Conservation (phyloP, 1,140 invertebrate species). For the Rhopalosiphum padi region DNA sequence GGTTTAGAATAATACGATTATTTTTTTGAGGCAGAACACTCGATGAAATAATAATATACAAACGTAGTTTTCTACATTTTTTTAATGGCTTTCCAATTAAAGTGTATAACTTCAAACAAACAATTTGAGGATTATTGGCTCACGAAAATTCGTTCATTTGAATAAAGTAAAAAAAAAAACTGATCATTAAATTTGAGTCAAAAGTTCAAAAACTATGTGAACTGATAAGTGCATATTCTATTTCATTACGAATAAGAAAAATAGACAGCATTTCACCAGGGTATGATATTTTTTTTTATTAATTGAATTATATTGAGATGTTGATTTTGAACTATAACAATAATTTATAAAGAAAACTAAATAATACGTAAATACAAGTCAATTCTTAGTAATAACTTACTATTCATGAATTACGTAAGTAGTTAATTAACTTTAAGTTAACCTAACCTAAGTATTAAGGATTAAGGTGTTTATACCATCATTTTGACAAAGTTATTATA, state of each 20-base stretch:
- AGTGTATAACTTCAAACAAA: background rate
- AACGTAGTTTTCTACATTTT: background rate
- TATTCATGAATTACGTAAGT: no score
- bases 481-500: no score
- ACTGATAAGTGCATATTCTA: background rate
- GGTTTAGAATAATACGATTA: background rate
- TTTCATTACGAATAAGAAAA: background rate
- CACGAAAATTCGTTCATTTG: background rate
- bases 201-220: background rate
- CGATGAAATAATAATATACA: background rate
- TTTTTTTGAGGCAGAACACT: background rate
- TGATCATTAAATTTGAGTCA: background rate
- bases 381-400: no score
- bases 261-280: background rate
- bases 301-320: background rate
- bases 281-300: background rate
- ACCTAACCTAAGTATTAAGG: no score
- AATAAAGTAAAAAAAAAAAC: background rate
- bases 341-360: background rate
- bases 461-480: no score
- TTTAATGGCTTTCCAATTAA: conserved; percentile 30
- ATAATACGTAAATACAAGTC: background rate
- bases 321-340: background rate
- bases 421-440: no score
- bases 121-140: background rate